Evolutionary conservation across 2,797 vertebrate genomes (phyloP).

Genomic region (Eulemur rubriventer): DNA sequence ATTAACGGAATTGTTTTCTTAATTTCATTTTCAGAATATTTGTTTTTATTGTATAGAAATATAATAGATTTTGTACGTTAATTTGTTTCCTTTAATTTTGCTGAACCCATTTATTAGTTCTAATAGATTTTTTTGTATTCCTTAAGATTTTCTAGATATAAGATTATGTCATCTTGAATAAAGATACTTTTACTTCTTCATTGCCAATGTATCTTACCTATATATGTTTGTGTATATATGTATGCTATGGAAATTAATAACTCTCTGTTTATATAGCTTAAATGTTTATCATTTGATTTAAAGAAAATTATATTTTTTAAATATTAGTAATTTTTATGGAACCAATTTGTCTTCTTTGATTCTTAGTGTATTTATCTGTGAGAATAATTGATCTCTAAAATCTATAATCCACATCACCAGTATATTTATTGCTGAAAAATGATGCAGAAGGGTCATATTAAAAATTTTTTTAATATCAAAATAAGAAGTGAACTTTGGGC

Average conservation of each 20-base stretch:
- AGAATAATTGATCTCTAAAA: neutral
- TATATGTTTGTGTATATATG: neutral
- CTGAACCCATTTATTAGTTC: neutral
- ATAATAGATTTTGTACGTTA: neutral
- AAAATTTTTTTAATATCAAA: neutral
- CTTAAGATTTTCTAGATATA: neutral
- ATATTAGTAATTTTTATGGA: neutral
- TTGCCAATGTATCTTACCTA: neutral
- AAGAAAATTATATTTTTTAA: constrained; percentile 30
- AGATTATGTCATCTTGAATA: neutral
- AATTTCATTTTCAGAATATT: constrained; percentile 9
- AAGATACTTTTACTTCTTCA: neutral
- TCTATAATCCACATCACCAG: neutral
- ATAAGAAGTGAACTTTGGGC: neutral
- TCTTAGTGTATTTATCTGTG: neutral
- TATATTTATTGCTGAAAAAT: constrained; percentile 49
- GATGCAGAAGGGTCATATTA: neutral
- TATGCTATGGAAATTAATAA: constrained; percentile 31
- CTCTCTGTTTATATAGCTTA: neutral
- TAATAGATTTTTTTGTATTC: neutral
- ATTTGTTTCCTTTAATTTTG: constrained; percentile 31
- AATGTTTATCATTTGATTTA: neutral
- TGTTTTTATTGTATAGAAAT: neutral
- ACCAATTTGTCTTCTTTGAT: neutral
- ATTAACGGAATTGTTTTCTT: neutral